phyloP scores from a whole-genome alignment of 2,797 vertebrate genomes.

The Manis crassicaudata region DNA sequence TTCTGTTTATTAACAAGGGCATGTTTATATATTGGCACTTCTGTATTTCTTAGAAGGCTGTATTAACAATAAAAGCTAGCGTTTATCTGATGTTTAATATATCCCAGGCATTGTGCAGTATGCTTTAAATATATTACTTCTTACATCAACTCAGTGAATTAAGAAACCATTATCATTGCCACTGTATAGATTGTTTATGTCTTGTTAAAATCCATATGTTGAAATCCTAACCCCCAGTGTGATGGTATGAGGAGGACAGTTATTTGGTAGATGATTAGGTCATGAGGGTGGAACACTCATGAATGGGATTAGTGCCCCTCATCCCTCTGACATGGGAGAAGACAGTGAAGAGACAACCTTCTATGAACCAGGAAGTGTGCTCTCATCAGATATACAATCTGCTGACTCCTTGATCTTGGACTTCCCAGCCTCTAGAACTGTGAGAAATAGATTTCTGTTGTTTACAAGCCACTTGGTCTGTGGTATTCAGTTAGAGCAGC shows the following conservation, averaged over 20 bases:
- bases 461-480: background rate
- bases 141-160: background rate
- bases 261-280: background rate
- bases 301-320: background rate
- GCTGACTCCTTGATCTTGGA: background rate
- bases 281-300: background rate
- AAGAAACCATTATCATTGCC: background rate
- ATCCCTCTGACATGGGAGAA: background rate
- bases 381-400: background rate
- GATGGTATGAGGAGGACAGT: background rate
- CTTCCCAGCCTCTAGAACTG: background rate
- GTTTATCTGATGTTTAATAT: background rate
- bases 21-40: background rate
- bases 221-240: background rate
- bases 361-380: background rate
- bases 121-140: background rate
- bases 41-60: background rate
- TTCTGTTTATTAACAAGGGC: background rate
- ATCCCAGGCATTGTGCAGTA: background rate
- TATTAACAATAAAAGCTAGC: background rate
- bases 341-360: background rate
- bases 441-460: background rate
- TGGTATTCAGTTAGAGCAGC: background rate
- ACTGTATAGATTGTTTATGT: background rate
- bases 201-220: background rate